A percentile compares a stretch with the other conserved stretches of the same genome.
phyloP scores from a whole-genome alignment of 2,888 invertebrate genomes.

The Ceratothoa steindachneri region DNA sequence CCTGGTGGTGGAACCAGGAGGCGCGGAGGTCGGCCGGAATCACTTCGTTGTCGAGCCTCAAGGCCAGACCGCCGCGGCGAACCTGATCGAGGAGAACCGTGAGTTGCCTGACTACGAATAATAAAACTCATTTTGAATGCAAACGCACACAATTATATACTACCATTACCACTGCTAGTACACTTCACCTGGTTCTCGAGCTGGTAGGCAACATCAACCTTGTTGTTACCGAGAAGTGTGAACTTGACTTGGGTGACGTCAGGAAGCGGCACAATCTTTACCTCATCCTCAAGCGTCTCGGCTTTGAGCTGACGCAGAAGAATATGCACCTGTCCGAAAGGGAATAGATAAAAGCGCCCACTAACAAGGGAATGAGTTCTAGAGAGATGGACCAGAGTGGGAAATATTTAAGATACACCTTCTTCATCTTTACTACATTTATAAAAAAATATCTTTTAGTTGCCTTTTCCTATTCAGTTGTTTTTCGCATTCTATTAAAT shows the following conservation, averaged over 20 bases:
- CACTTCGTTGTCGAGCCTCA: constrained; percentile 27
- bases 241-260: constrained; percentile 61
- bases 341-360: neutral
- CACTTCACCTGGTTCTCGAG: constrained; percentile 73
- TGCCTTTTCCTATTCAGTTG: neutral
- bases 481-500: too few species aligned
- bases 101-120: neutral
- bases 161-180: too few species aligned
- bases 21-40: constrained; percentile 41
- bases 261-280: constrained; percentile 58
- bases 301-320: constrained; percentile 53
- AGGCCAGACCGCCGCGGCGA: constrained; percentile 33
- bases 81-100: constrained; percentile 27
- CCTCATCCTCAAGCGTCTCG: constrained; percentile 55
- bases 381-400: neutral
- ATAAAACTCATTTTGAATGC: too few species aligned
- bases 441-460: neutral
- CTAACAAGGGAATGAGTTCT: neutral
- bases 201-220: constrained; percentile 73
- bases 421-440: neutral
- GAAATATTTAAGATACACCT: neutral
- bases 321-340: constrained; percentile 49
- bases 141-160: too few species aligned
- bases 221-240: constrained; percentile 66
- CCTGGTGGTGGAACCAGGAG: constrained; percentile 47